Conservation (phyloP, 2,797 vertebrate genomes). For the Capromys pilorides region DNA sequence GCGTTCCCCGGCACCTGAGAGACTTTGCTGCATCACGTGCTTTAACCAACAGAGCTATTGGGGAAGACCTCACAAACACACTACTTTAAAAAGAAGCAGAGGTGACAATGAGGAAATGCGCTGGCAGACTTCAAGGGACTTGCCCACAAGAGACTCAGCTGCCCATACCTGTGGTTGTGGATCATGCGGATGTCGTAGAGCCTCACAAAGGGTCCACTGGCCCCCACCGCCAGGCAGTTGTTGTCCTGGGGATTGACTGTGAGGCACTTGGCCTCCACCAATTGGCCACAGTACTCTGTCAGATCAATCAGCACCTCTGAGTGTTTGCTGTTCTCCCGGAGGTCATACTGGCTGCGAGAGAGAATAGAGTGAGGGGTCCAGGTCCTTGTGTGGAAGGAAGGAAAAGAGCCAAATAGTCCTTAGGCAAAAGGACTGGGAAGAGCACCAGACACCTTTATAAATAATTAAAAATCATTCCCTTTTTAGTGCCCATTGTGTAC, state of each 20-base stretch:
- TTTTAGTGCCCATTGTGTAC: neutral
- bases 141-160: neutral
- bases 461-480: neutral
- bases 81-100: neutral
- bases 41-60: no score
- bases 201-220: constrained; percentile 96
- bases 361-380: neutral
- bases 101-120: neutral
- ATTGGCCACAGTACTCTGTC: constrained; percentile 97
- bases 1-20: no score
- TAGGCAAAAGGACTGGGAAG: neutral
- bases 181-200: constrained; percentile 99
- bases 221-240: constrained; percentile 97
- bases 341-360: constrained; percentile 94
- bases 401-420: constrained; percentile 15
- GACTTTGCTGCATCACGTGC: no score
- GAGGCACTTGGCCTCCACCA: constrained; percentile 98
- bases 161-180: constrained; percentile 94
- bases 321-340: constrained; percentile 96
- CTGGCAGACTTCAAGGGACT: neutral
- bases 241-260: constrained; percentile 98
- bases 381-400: neutral
- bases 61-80: no score
- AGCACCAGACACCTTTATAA: constrained; percentile 26
- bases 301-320: constrained; percentile 98